Conservation (phyloP, 1,140 invertebrate species). For the Phymorhynchus buccinoides region DNA sequence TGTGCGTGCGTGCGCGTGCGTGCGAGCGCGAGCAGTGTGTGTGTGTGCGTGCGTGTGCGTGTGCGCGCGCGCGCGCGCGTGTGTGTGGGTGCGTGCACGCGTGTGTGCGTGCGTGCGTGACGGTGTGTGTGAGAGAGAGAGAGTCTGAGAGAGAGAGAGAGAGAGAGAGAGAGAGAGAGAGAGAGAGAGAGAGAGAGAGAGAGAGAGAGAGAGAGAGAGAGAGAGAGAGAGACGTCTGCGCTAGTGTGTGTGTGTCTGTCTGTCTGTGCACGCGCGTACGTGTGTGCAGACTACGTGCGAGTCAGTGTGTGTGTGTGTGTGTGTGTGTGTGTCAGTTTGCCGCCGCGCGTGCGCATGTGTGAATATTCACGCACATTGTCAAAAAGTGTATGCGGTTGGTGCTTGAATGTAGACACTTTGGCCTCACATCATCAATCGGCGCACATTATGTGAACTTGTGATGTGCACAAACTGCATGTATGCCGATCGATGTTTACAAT, state of each 20-base stretch:
- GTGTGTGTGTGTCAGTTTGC: neutral
- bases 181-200: no score
- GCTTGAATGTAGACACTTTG: neutral
- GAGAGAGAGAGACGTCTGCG: no score
- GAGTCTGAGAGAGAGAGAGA: neutral
- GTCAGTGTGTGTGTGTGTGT: constrained; percentile 18
- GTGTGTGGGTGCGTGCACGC: no score
- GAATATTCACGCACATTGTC: neutral
- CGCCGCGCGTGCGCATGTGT: neutral
- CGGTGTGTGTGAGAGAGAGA: no score
- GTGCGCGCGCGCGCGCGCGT: neutral
- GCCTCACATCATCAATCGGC: neutral
- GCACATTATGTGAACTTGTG: neutral
- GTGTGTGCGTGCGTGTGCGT: neutral
- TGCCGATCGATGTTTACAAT: neutral
- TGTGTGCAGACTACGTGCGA: neutral
- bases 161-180: neutral
- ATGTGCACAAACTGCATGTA: neutral
- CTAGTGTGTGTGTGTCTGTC: no score
- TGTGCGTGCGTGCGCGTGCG: neutral
- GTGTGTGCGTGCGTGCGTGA: no score
- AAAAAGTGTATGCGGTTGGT: neutral
- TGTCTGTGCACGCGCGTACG: neutral
- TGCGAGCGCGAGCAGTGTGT: no score
- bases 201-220: no score